Percentiles rank a stretch among this genome's conserved stretches.
Evolutionary conservation across 2,888 invertebrate genomes (phyloP).

Genomic region (Ichneumon xanthorius): DNA sequence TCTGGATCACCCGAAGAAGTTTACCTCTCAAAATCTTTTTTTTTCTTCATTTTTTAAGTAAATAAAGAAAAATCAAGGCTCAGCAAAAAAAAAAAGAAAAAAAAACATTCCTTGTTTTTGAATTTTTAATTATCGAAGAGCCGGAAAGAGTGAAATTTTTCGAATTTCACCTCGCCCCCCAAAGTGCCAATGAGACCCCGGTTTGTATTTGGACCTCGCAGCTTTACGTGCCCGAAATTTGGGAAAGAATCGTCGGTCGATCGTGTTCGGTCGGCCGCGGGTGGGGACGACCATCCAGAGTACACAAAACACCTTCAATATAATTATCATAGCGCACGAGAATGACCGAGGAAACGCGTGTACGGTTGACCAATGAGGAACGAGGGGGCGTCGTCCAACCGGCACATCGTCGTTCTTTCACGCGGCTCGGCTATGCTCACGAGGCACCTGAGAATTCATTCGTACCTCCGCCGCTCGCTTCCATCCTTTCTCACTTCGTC

Average conservation of each 20-base stretch:
- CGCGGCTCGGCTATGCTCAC: slow-evolving; percentile 24
- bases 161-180: no score
- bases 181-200: no score
- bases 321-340: slow-evolving; percentile 60
- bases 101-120: no score
- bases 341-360: slow-evolving; percentile 65
- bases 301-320: slow-evolving; percentile 37
- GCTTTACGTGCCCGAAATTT: neutral
- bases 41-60: no score
- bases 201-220: no score
- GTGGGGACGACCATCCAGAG: slow-evolving; percentile 50
- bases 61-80: no score
- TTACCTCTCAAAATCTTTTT: no score
- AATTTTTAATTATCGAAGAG: no score
- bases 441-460: slow-evolving; percentile 10
- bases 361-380: slow-evolving; percentile 74
- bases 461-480: slow-evolving; percentile 28
- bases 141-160: no score
- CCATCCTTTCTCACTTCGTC: slow-evolving; percentile 26
- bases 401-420: slow-evolving; percentile 54
- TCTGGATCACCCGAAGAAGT: no score
- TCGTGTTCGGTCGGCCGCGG: neutral
- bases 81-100: no score
- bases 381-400: slow-evolving; percentile 74
- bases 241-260: neutral